Conservation (phyloP, 2,113 vertebrate genomes). For the Pygoscelis adeliae region DNA sequence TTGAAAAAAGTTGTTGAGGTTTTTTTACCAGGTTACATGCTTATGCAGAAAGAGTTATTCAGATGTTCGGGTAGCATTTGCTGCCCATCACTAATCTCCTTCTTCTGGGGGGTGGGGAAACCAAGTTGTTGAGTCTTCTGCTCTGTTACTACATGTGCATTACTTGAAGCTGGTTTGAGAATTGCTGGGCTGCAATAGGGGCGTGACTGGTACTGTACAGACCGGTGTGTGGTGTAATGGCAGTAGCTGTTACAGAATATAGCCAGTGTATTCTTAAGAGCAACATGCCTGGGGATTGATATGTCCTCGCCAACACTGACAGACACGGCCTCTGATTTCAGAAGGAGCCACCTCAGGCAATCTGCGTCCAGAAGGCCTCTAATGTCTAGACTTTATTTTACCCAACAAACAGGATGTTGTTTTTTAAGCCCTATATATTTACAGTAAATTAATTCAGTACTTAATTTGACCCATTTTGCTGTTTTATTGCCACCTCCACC, state of each 20-base stretch:
- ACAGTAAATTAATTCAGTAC: not conserved
- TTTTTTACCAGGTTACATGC: not conserved
- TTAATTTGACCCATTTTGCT: not conserved
- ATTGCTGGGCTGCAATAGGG: not conserved
- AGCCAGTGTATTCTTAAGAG: not conserved
- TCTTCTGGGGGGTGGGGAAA: fast-evolving
- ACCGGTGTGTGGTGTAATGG: not conserved
- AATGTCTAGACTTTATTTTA: not conserved
- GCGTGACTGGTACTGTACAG: not conserved
- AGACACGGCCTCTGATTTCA: not conserved
- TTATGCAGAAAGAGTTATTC: not conserved
- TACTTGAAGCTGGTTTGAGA: not conserved
- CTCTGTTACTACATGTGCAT: not conserved
- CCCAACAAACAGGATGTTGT: not conserved
- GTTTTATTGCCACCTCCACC: not conserved
- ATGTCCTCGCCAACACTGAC: not conserved
- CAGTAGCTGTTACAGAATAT: not conserved
- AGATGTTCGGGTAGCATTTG: not conserved
- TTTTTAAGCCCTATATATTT: not conserved
- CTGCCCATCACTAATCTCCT: not conserved
- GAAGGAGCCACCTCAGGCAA: not conserved
- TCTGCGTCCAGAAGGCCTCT: not conserved
- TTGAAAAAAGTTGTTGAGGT: not conserved
- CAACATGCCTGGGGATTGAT: not conserved
- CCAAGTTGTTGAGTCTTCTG: not conserved